Evolutionary conservation across 2,888 invertebrate genomes (phyloP).

Genomic region (Halictus quadricinctus): DNA sequence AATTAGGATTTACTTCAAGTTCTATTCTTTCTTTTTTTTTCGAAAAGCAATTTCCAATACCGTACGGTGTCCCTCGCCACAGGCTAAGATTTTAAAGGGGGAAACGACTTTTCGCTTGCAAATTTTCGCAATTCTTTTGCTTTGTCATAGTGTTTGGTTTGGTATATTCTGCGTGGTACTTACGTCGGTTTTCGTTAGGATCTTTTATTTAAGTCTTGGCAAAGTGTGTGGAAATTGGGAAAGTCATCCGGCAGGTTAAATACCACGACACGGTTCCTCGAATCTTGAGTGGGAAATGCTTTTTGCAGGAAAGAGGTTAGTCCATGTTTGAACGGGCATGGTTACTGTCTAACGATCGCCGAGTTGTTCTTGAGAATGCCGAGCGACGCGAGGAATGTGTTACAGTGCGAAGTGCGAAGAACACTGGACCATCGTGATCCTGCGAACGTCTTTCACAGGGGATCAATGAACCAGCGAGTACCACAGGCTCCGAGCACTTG

Average conservation of each 20-base stretch:
- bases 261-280: not conserved
- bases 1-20: not conserved
- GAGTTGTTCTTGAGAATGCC: not conserved
- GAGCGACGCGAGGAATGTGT: too few relatives aligned
- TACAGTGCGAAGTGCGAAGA: not conserved
- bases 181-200: not conserved
- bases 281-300: not conserved
- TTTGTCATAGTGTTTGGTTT: not conserved
- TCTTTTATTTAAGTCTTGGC: not conserved
- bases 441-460: not conserved
- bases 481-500: not conserved
- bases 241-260: not conserved
- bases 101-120: not conserved
- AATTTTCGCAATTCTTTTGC: not conserved
- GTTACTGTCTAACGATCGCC: not conserved
- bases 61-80: too few relatives aligned
- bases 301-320: conserved; percentile 33
- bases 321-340: not conserved
- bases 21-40: not conserved
- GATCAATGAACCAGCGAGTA: conserved; percentile 15
- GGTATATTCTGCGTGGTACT: not conserved
- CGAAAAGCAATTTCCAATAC: not conserved
- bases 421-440: not conserved
- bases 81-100: not conserved
- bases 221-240: not conserved